These are phyloP conservation scores for Micropoecilia bifurca DNA, from an alignment of 2,797 vertebrate species.

Conservation along the genomic window DNA sequence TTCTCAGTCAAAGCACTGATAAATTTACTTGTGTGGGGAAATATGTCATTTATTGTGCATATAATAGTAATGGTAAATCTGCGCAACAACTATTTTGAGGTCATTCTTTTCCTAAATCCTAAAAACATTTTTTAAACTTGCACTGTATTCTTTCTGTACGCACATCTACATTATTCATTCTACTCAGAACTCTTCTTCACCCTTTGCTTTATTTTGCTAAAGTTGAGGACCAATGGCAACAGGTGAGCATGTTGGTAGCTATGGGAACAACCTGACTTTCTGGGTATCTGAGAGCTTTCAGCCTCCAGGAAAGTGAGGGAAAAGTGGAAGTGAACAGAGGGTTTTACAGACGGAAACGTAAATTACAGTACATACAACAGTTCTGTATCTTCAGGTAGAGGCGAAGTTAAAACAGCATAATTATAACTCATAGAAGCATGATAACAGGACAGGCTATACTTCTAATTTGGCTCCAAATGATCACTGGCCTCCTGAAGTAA, in stretches of 20 bases:
- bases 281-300: constrained; percentile 31
- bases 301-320: constrained; percentile 28
- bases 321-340: constrained; percentile 36
- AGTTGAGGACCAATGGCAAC: constrained; percentile 47
- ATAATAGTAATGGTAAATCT: background rate
- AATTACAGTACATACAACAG: background rate
- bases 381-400: background rate
- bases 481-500: constrained; percentile 1
- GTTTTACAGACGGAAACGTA: background rate
- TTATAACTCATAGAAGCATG: background rate
- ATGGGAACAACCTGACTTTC: constrained; percentile 60
- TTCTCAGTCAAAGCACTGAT: background rate
- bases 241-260: constrained; percentile 62
- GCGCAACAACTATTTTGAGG: background rate
- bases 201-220: constrained; percentile 25
- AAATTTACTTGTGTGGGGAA: background rate
- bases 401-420: background rate
- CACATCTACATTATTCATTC: background rate
- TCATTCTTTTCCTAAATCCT: background rate
- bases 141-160: background rate
- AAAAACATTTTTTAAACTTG: background rate
- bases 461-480: constrained; percentile 6
- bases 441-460: constrained; percentile 3
- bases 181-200: constrained; percentile 4
- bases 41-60: background rate